A percentile compares a stretch with the other conserved stretches of the same genome.
Evolutionary conservation across 2,888 invertebrate genomes (phyloP).

Genomic region (Napeogenes sylphis): DNA sequence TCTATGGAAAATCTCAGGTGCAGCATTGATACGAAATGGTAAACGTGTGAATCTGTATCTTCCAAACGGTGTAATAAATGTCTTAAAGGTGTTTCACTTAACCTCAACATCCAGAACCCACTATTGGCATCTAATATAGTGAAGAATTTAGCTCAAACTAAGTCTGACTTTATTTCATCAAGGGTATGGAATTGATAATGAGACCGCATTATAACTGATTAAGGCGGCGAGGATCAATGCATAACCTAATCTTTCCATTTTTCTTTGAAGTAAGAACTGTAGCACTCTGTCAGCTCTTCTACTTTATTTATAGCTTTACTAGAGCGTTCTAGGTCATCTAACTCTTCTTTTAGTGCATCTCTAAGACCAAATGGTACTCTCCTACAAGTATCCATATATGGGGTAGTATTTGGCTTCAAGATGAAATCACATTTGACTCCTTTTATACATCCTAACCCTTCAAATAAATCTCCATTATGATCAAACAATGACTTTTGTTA

Average conservation of each 20-base stretch:
- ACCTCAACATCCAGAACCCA: slow-evolving; percentile 26
- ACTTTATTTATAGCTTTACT: slow-evolving; percentile 24
- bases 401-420: slow-evolving; percentile 16
- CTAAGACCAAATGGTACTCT: slow-evolving; percentile 20
- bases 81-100: slow-evolving; percentile 17
- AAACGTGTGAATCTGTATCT: slow-evolving; percentile 26
- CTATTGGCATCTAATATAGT: slow-evolving; percentile 23
- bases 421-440: slow-evolving; percentile 10
- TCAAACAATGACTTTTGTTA: too few species aligned
- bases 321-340: slow-evolving; percentile 17
- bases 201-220: slow-evolving; percentile 19
- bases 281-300: slow-evolving; percentile 12
- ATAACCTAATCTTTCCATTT: slow-evolving; percentile 15
- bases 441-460: too few species aligned
- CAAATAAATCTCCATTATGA: too few species aligned
- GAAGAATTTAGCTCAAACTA: slow-evolving; percentile 14
- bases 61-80: slow-evolving; percentile 26
- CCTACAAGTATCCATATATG: slow-evolving; percentile 18
- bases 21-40: slow-evolving; percentile 31
- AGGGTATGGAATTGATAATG: slow-evolving; percentile 20
- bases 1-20: slow-evolving; percentile 29
- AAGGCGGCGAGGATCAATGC: slow-evolving; percentile 22
- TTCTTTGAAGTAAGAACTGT: slow-evolving; percentile 9
- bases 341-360: slow-evolving; percentile 22
- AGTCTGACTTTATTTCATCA: slow-evolving; percentile 18